Conservation (phyloP, 2,797 vertebrate species). For the Sternotherus odoratus region DNA sequence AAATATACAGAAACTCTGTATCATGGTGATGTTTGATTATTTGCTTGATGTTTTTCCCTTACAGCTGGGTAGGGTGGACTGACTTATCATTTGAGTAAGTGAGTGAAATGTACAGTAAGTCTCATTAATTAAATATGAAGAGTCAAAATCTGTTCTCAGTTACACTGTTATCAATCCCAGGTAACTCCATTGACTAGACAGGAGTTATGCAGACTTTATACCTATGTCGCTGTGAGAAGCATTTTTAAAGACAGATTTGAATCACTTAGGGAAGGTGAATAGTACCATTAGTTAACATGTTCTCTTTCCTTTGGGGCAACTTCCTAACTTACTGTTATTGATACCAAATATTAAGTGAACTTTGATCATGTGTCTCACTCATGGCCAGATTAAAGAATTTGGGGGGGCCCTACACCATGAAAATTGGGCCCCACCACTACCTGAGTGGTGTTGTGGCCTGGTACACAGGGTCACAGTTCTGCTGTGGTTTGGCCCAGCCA, state of each 20-base stretch:
- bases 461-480: not conserved
- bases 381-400: not conserved
- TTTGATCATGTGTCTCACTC: not conserved
- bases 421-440: not conserved
- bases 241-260: not conserved
- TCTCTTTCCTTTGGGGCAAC: not conserved
- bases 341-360: not conserved
- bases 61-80: not conserved
- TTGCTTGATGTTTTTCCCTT: not conserved
- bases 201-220: rapidly evolving
- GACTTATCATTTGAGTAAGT: not conserved
- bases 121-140: not conserved
- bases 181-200: not conserved
- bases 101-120: not conserved
- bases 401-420: not conserved
- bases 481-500: not conserved
- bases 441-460: not conserved
- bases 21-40: too few species aligned
- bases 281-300: not conserved
- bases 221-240: rapidly evolving
- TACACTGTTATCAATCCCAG: not conserved
- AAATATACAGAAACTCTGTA: too few species aligned
- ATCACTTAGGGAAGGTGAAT: not conserved
- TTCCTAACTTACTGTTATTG: not conserved
- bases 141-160: not conserved